phyloP scores from a whole-genome alignment of 2,113 vertebrate genomes.

The Notarius lentiginosus region DNA sequence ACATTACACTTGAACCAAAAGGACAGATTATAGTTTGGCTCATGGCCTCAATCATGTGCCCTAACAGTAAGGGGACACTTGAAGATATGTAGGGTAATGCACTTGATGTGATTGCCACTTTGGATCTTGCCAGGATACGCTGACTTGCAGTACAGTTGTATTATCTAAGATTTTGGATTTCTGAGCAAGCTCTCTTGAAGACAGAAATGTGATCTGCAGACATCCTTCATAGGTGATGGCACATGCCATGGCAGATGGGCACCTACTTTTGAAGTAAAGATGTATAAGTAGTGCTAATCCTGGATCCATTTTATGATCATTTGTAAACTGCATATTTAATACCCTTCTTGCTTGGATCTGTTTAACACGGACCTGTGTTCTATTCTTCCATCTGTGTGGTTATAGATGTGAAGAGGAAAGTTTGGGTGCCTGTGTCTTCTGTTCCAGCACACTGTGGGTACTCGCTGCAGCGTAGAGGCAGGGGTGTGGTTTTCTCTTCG shows the following conservation, averaged over 20 bases:
- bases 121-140: too few species aligned
- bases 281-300: background rate
- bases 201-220: background rate
- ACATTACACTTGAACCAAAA: too few species aligned
- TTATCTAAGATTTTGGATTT: background rate
- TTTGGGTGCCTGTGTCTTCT: conserved; percentile 60
- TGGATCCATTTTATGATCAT: background rate
- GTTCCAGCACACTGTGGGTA: conserved; percentile 60
- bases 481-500: conserved; percentile 58
- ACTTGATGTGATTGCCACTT: too few species aligned
- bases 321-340: background rate
- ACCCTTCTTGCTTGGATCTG: background rate
- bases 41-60: too few species aligned
- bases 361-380: background rate
- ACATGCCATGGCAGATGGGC: too few species aligned
- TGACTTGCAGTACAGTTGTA: too few species aligned
- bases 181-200: background rate
- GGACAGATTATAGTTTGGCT: too few species aligned
- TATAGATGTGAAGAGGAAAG: conserved; percentile 54
- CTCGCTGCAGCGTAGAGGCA: conserved; percentile 44
- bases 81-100: too few species aligned
- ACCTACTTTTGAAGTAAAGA: background rate
- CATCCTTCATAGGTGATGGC: too few species aligned
- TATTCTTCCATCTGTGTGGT: conserved; percentile 29
- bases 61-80: too few species aligned